A percentile compares a stretch with the other conserved stretches of the same genome.
phyloP scores from a whole-genome alignment of 1,140 invertebrate species.

The Panagrolaimus sp. region DNA sequence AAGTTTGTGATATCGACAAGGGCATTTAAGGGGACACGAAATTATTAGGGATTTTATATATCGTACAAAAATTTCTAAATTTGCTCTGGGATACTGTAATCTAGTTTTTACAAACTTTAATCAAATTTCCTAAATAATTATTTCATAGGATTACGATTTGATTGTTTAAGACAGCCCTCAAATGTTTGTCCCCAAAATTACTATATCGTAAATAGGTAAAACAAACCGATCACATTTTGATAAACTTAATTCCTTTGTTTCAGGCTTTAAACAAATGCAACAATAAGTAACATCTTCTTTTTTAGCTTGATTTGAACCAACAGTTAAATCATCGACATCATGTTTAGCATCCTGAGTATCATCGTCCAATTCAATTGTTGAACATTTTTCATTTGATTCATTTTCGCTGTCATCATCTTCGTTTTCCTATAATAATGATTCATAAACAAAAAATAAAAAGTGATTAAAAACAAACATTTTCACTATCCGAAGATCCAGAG shows the following conservation, averaged over 20 bases:
- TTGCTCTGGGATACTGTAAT: too few relatives aligned
- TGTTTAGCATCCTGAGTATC: not conserved
- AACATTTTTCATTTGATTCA: not conserved
- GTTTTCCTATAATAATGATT: not conserved
- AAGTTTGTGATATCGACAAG: not conserved
- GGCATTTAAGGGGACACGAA: too few relatives aligned
- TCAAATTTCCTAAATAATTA: too few relatives aligned
- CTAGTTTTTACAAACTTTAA: too few relatives aligned
- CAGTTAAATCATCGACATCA: not conserved
- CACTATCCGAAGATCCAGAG: too few relatives aligned
- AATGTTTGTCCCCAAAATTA: too few relatives aligned
- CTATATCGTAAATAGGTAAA: too few relatives aligned
- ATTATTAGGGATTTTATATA: too few relatives aligned
- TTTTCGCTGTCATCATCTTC: not conserved
- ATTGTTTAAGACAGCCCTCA: too few relatives aligned
- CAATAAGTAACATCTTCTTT: not conserved
- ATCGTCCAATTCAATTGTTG: slow-evolving; percentile 2
- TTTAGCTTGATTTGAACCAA: not conserved
- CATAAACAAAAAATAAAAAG: not conserved
- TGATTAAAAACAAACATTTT: not conserved
- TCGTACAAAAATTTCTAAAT: too few relatives aligned
- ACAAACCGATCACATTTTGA: slow-evolving; percentile 14
- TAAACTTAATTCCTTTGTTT: not conserved
- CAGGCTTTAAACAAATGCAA: not conserved
- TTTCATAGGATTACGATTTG: too few relatives aligned